Evolutionary conservation across 2,113 vertebrate species (phyloP), one percentile per base, ranked within the genome.

Genomic region (Smithornis capensis): DNA sequence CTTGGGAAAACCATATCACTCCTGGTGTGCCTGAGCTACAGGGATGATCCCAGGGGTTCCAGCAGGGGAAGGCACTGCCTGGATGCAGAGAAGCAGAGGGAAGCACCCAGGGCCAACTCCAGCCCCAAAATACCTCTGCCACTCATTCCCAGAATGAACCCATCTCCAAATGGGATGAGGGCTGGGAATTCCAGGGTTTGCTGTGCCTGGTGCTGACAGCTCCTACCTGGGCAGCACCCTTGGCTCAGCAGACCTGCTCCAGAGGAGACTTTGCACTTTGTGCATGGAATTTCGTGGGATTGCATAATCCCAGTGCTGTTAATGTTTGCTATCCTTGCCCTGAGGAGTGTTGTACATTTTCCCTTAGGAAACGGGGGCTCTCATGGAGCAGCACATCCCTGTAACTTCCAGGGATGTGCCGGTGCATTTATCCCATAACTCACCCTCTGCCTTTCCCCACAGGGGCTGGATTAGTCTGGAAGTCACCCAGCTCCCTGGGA

Each of bases 391-490:
- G 29, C 33, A 1, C 35, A 0, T 4, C 33, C 70, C 53, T 0
- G 0, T 10, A 16, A 7, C 23, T 40, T 55, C 4, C 57, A 0
- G 11, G 55, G 93, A 86, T 50, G 71, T 0, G 4, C 73, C 53
- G 10, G 4, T 25, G 18, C 91, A 14, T 42, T 77, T 45, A 94
- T 64, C 85, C 90, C 89, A 37, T 19, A 91, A 83, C 70, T 45
- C 31, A 9, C n/a, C 85, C 80, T 83, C 80, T 94, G 49, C 45
- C 75, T 97, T 94, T 97, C 78, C 94, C 89, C 87, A 80, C 44
- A 14, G 86, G 88, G 94, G 87, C 57, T 92, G 93, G 88, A 74
- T 96, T 92, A 91, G 38, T 59, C 95, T 97, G 94, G 89, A 94
- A 55, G 68, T 38, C 67, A 19, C 95, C 94, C 91, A 94, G 70